phyloP scores from a whole-genome alignment of 2,888 invertebrate genomes.

The Erebia palarica region DNA sequence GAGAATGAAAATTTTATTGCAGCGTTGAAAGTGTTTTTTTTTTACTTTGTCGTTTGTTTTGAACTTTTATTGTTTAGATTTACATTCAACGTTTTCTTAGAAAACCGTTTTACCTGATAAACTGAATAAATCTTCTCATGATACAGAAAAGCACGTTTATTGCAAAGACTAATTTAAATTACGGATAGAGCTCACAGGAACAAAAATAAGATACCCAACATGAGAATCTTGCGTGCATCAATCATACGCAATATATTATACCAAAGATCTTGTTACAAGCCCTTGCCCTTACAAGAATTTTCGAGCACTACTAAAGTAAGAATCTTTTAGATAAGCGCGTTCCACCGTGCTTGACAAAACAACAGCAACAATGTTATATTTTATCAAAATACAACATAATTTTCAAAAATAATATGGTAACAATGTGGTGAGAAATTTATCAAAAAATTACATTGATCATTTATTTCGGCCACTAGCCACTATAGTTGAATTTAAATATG shows the following conservation, averaged over 20 bases:
- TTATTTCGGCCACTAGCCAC: too few species aligned
- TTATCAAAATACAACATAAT: too few species aligned
- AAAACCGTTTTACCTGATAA: conserved; percentile 13
- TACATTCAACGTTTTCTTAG: not conserved
- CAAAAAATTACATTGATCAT: too few species aligned
- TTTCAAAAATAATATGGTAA: too few species aligned
- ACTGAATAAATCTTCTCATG: not conserved
- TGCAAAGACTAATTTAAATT: not conserved
- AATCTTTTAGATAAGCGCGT: too few species aligned
- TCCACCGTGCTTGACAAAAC: too few species aligned
- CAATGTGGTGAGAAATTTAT: too few species aligned
- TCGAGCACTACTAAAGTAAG: not conserved
- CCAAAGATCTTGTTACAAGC: not conserved
- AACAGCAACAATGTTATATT: too few species aligned
- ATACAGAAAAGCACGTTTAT: conserved; percentile 10
- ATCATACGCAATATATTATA: not conserved
- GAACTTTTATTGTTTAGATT: not conserved
- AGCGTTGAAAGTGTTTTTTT: too few species aligned
- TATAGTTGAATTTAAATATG: too few species aligned
- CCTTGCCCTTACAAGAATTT: not conserved
- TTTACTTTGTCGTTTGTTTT: too few species aligned
- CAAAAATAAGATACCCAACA: not conserved
- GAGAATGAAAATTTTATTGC: too few species aligned
- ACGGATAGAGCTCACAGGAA: not conserved
- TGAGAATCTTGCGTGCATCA: not conserved